These are phyloP conservation scores for Boloria selene DNA, from an alignment of 2,888 invertebrate genomes.

Conservation along the genomic window DNA sequence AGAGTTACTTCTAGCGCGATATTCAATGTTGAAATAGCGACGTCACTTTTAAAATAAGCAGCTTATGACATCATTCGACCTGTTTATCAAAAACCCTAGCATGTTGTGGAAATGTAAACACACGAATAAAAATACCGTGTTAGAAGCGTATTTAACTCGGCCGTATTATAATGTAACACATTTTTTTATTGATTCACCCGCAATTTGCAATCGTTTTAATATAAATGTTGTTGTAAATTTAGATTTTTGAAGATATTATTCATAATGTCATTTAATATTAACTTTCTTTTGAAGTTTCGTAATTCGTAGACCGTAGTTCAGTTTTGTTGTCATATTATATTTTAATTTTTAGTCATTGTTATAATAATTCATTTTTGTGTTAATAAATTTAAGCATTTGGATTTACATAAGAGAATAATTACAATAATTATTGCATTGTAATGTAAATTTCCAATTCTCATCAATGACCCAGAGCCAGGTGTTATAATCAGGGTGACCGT, in stretches of 20 bases:
- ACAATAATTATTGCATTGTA: too few species aligned
- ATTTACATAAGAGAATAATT: too few species aligned
- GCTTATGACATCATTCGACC: slow-evolving; percentile 75
- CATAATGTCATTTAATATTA: background rate
- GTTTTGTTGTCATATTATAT: background rate
- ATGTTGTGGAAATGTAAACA: slow-evolving; percentile 53
- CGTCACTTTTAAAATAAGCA: slow-evolving; percentile 78
- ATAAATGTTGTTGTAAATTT: background rate
- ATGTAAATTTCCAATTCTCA: too few species aligned
- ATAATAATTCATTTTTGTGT: too few species aligned
- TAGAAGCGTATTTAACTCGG: slow-evolving; percentile 45
- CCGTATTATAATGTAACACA: slow-evolving; percentile 44
- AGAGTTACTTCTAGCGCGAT: slow-evolving; percentile 50
- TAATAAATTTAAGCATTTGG: too few species aligned
- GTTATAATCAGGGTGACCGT: too few species aligned
- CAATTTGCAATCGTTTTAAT: slow-evolving; percentile 1
- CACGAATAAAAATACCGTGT: slow-evolving; percentile 4
- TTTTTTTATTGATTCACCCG: slow-evolving; percentile 41
- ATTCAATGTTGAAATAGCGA: slow-evolving; percentile 59
- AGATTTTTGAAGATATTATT: background rate
- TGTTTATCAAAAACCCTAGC: slow-evolving; percentile 58
- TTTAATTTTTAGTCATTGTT: too few species aligned
- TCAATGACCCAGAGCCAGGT: too few species aligned
- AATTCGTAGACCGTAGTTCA: too few species aligned
- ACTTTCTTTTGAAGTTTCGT: background rate